Evolutionary conservation across 1,140 invertebrate genomes (phyloP).

Genomic region (Diuraphis noxia): DNA sequence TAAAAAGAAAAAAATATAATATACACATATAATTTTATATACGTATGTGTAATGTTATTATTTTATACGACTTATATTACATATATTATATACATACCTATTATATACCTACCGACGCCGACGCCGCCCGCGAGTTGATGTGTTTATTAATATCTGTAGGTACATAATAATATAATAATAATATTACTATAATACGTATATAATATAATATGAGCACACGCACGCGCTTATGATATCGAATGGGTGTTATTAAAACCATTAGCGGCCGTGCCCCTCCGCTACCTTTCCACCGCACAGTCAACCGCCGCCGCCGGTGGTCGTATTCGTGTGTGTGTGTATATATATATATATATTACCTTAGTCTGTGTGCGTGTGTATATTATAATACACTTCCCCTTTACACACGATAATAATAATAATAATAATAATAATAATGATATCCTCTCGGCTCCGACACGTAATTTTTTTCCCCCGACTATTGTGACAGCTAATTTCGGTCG

Average conservation of each 20-base stretch:
- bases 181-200: background rate
- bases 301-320: slow-evolving; percentile 34
- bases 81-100: background rate
- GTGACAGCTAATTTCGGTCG: slow-evolving; percentile 24
- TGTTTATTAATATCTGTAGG: slow-evolving; percentile 9
- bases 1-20: background rate
- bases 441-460: background rate
- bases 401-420: slow-evolving; percentile 15
- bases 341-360: background rate
- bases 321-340: background rate
- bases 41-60: slow-evolving; percentile 1
- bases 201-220: background rate
- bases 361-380: background rate
- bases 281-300: background rate
- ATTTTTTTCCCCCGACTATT: slow-evolving; percentile 12
- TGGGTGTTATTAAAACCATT: slow-evolving; percentile 52
- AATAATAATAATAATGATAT: background rate
- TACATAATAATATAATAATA: background rate
- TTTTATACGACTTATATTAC: slow-evolving; percentile 12
- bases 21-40: background rate
- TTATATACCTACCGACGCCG: background rate
- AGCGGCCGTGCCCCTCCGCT: slow-evolving; percentile 10
- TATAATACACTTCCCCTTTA: background rate
- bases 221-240: slow-evolving; percentile 4
- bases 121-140: slow-evolving; percentile 33